Conservation (phyloP, 2,888 invertebrate species). For the Clanis bilineata region DNA sequence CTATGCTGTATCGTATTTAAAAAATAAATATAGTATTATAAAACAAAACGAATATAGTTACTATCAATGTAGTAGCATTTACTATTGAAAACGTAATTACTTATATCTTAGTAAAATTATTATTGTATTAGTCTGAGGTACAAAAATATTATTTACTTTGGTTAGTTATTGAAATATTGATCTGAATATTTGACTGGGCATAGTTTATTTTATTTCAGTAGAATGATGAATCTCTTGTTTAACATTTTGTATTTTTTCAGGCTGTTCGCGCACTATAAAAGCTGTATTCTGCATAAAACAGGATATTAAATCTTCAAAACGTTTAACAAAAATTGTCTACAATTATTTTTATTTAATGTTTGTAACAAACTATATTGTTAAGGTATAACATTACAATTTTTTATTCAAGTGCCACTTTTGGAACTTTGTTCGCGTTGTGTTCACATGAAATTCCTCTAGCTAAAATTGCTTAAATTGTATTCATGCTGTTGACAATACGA, state of each 20-base stretch:
- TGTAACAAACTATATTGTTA: background rate
- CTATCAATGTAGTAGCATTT: too few relatives aligned
- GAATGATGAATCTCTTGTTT: background rate
- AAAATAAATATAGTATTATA: too few relatives aligned
- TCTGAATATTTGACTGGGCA: too few relatives aligned
- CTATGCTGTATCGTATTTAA: too few relatives aligned
- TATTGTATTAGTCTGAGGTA: too few relatives aligned
- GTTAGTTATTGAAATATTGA: too few relatives aligned
- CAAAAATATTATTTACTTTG: too few relatives aligned
- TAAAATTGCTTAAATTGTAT: too few relatives aligned
- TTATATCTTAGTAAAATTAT: too few relatives aligned
- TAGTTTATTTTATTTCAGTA: too few relatives aligned
- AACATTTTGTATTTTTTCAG: conserved; percentile 47
- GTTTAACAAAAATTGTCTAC: conserved; percentile 26
- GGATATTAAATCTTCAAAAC: conserved; percentile 5
- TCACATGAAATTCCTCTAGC: background rate
- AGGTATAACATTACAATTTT: conserved; percentile 20
- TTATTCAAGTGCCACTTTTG: conserved; percentile 52
- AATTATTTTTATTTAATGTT: conserved; percentile 21
- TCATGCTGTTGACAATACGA: background rate
- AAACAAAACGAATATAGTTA: too few relatives aligned
- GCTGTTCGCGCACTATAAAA: conserved; percentile 65
- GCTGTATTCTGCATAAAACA: conserved; percentile 32
- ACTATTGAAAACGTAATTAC: too few relatives aligned
- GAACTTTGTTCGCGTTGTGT: conserved; percentile 20